Conservation (phyloP, 2,888 invertebrate genomes). For the Byasa hedistus region DNA sequence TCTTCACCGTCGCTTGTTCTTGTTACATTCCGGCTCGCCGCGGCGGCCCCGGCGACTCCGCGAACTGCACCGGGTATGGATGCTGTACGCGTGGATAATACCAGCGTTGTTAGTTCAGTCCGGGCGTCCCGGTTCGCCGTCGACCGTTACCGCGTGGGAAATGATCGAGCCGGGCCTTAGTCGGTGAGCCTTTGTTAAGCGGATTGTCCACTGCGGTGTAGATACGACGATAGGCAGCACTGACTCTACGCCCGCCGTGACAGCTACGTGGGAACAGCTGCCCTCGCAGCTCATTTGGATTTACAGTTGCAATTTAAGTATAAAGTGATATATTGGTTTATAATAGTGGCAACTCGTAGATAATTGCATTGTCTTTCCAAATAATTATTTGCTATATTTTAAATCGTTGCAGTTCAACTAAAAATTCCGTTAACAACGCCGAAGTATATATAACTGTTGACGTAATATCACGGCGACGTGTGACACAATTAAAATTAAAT, state of each 20-base stretch:
- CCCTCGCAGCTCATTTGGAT: constrained; percentile 10
- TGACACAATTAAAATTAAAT: constrained; percentile 18
- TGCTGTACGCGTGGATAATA: constrained; percentile 51
- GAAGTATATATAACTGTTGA: too few species aligned
- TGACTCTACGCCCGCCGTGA: constrained; percentile 60
- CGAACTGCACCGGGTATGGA: constrained; percentile 57
- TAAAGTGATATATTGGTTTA: constrained; percentile 26
- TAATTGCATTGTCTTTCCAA: too few species aligned
- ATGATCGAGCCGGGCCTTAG: constrained; percentile 67
- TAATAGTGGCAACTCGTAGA: too few species aligned
- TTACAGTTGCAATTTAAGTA: constrained; percentile 8
- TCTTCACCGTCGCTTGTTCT: constrained; percentile 41
- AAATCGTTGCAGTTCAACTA: too few species aligned
- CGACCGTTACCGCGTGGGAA: constrained; percentile 79
- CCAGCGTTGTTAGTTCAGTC: constrained; percentile 68
- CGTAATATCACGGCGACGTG: too few species aligned
- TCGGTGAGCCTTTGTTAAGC: constrained; percentile 76
- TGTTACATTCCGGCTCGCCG: constrained; percentile 57
- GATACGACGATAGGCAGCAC: constrained; percentile 72
- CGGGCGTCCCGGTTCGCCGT: constrained; percentile 66
- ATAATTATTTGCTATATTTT: too few species aligned
- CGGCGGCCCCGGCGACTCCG: constrained; percentile 47
- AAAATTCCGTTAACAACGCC: too few species aligned
- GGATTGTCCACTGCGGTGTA: constrained; percentile 77
- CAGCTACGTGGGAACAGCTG: constrained; percentile 74